Evolutionary conservation across 2,888 invertebrate species (phyloP), one percentile per base, ranked within the genome.

Genomic region (Heliconius hortense): DNA sequence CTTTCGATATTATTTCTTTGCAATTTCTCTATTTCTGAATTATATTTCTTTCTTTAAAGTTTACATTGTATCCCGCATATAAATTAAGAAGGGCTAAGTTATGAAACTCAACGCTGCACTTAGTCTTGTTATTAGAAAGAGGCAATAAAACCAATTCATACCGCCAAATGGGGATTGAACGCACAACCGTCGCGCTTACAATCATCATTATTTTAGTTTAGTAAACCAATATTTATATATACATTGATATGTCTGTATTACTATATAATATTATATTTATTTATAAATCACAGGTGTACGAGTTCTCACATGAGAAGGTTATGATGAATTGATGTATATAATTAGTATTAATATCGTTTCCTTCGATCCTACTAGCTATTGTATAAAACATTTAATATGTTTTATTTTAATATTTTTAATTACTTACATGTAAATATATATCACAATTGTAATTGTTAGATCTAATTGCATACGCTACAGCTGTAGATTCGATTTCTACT

Each of bases 261-360:
- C 18, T 24, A 56, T 56, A 56, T 56, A 53, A 53, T 53, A 26
- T 26, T n/a, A 35, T 7, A 43, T 4, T 68, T 21, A 13, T 31
- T 2, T 13, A 68, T 31, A 28, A 68, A 7, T 31, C 15, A 56
- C 69, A 69, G 56, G 15, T 69, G 69, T 69, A 31, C 28, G 53
- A 31, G 31, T 69, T 69, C 53, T 35, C 69, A 69, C 56, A 31
- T 13, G 69, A 56, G 56, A 69, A 69, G 56, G 69, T 69, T 64
- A 69, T 69, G 28, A n/a, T 56, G n/a, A 31, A 69, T 53, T 56
- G 68, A 69, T 15, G n/a, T 35, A 39, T 11, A 13, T 48, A 18
- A 5, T 5, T 48, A 48, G 0, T 48, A 18, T 48, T 18, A 28
- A 21, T 64, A 64, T 64, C 64, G n/a, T 8, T 68, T 48, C 13